Evolutionary conservation across 2,888 invertebrate genomes (phyloP).

Genomic region (Mycalesis mineus): DNA sequence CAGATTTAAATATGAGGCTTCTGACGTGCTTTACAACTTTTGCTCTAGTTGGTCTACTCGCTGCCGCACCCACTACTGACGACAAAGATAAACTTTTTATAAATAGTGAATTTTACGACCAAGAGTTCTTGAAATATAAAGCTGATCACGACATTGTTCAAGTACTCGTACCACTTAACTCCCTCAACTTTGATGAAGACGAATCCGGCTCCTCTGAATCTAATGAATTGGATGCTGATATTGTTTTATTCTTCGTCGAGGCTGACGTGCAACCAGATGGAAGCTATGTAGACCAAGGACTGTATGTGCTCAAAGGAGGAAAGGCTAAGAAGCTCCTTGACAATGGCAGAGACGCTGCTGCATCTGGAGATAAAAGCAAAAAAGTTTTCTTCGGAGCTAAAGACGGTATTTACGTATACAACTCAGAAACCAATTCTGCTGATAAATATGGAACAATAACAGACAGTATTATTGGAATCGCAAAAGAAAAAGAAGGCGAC

Average conservation of each 20-base stretch:
- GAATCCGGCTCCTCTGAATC: slow-evolving; percentile 9
- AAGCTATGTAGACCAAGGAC: slow-evolving; percentile 35
- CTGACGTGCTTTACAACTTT: slow-evolving; percentile 25
- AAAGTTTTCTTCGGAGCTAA: slow-evolving; percentile 46
- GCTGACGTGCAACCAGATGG: slow-evolving; percentile 27
- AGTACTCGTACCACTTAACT: slow-evolving; percentile 32
- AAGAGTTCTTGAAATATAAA: slow-evolving; percentile 26
- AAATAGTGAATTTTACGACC: slow-evolving; percentile 19
- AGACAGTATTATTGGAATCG: slow-evolving; percentile 36
- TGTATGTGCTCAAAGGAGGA: slow-evolving; percentile 36
- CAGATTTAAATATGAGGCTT: slow-evolving; percentile 24
- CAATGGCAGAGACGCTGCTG: slow-evolving; percentile 42
- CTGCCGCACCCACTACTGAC: slow-evolving; percentile 24
- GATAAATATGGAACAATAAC: slow-evolving; percentile 35
- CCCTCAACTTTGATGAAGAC: slow-evolving; percentile 31
- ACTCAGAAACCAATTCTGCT: slow-evolving; percentile 28
- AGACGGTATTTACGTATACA: slow-evolving; percentile 50
- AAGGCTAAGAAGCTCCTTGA: slow-evolving; percentile 41
- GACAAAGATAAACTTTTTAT: slow-evolving; percentile 24
- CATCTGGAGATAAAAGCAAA: slow-evolving; percentile 39
- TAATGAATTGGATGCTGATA: neutral
- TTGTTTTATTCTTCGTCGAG: slow-evolving; percentile 32
- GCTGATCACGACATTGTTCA: slow-evolving; percentile 35
- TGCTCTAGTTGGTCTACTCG: slow-evolving; percentile 30
- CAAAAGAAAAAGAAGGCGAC: slow-evolving; percentile 32